Base-by-base conservation (phyloP, 2,888 invertebrate species). In the Tubiluchus corallicola region DNA sequence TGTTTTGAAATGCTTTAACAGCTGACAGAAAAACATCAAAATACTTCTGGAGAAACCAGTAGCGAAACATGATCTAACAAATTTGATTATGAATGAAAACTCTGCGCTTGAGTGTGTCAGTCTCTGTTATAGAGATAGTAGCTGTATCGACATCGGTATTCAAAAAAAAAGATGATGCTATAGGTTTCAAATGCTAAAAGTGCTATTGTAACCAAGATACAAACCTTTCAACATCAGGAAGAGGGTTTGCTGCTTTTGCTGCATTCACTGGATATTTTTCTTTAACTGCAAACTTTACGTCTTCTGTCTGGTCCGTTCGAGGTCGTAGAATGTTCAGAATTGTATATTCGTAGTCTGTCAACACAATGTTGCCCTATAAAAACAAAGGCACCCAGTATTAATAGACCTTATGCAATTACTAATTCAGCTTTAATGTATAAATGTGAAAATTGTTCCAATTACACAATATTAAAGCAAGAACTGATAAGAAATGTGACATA, bases 281-380 rank as follows among this genome's bases (percentile, higher is more conserved):
- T 58, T 77, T 78, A 0, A 94, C 90, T 40, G 82, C 84, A 71
- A 94, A 84, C 54, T 79, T 81, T 45, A 69, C 70, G 53, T 84
- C 82, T 58, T 92, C 88, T 2, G 83, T 64, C 42, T 61, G 85
- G 64, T 92, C 90, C 2, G 78, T 77, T 55, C 92, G 81, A 0
- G 90, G 88, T 37, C 94, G 70, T 2, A 96, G 67, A n/a, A 96
- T 78, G 65, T 90, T 84, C 5, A 98, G 69, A 56, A 94, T 98
- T 0, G 73, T 80, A 69, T 82, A 77, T 53, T 88, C 76, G 57
- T 74, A 71, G 68, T 99, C 98, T 0, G 94, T 88, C 3, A 99
- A 71, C 44, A 96, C 74, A 15, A 99, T 79, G 64, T 99, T 99
- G 44, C 98, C 94, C 54, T 84, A n/a, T n/a, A n/a, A n/a, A n/a